These are phyloP conservation scores for Drosophila saltans DNA, from an alignment of 1,140 invertebrate species.

Conservation along the genomic window DNA sequence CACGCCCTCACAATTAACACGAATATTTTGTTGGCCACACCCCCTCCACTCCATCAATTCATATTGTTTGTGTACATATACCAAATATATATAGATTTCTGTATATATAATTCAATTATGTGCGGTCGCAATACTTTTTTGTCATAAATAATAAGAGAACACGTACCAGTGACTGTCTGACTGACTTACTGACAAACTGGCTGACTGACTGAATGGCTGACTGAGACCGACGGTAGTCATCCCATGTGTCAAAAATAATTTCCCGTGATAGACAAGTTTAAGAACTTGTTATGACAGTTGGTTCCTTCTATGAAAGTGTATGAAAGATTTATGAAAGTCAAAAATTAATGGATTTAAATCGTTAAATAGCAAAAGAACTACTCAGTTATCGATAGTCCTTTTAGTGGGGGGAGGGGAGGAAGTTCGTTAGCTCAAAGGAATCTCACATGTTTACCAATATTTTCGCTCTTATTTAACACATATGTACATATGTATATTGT, in stretches of 20 bases:
- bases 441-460: too few relatives aligned
- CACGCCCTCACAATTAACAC: constrained; percentile 76
- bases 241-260: neutral
- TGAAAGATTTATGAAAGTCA: too few relatives aligned
- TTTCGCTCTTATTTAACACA: too few relatives aligned
- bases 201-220: neutral
- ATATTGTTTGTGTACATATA: neutral
- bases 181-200: too few relatives aligned
- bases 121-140: constrained; percentile 62
- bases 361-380: too few relatives aligned
- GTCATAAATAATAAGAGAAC: constrained; percentile 67
- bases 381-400: too few relatives aligned
- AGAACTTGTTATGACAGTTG: constrained; percentile 7
- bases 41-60: constrained; percentile 25
- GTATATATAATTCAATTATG: constrained; percentile 78
- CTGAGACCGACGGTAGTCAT: neutral
- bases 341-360: too few relatives aligned
- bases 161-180: neutral
- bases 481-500: too few relatives aligned
- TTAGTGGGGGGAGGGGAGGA: too few relatives aligned
- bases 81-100: neutral
- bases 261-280: constrained; percentile 9
- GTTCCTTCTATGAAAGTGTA: neutral
- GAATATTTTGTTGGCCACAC: constrained; percentile 50
- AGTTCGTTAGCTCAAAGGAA: too few relatives aligned